Evolutionary conservation across 2,797 vertebrate species (phyloP), one percentile per base, ranked within the genome.

Genomic region (Mionectes olivaceus): DNA sequence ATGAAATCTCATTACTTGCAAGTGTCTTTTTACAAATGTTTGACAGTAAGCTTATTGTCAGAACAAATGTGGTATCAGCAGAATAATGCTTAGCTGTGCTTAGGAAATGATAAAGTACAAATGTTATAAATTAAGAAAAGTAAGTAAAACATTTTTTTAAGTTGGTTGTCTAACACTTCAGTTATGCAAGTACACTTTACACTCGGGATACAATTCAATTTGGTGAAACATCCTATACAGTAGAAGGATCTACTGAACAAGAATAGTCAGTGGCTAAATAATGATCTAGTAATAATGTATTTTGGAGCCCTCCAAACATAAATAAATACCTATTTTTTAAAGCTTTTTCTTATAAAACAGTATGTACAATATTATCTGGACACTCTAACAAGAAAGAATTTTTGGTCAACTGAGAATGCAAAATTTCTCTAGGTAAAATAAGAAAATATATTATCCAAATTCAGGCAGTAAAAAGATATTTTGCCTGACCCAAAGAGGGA

Each of bases 1-100:
- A 94, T 67, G 52, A 88, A 83, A 94, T 73, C 83, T 86, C 74
- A 87, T 90, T 95, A 95, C 52, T 88, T 81, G 23, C 32, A 90
- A 93, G 55, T 59, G 21, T 93, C 57, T 86, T 53, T 83, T 87
- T 81, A 82, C n/a, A 84, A 89, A 79, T 74, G 35, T 74, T 89
- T 91, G 70, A 82, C 63, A 46, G 49, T 46, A 87, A 75, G 41
- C 73, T 82, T 61, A 60, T 47, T 73, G 35, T 11, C 39, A 86
- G 85, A 95, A 83, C 23, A 90, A 94, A 86, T 91, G 78, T 6
- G 6, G 11, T 75, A 43, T 93, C 69, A 90, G 81, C 41, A 63
- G 70, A 87, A 68, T 83, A 69, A 32, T 84, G 35, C 17, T 53
- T 83, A 24, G 24, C 41, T 91, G 9, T 80, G 13, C 49, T 87